Conservation (phyloP, 2,888 invertebrate species). For the Rosalia funebris region DNA sequence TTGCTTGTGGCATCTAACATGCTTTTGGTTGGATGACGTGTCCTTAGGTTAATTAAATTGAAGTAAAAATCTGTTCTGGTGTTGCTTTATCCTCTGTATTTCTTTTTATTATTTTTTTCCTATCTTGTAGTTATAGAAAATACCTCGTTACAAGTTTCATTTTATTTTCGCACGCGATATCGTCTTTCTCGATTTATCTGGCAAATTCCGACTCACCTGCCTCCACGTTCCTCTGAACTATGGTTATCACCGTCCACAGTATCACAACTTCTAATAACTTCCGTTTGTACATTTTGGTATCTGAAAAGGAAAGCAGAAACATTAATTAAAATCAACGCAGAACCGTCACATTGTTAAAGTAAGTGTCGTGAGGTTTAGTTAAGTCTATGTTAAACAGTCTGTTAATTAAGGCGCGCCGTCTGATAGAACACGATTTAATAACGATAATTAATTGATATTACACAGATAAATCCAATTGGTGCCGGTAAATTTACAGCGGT, state of each 20-base stretch:
- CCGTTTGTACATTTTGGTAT: constrained; percentile 21
- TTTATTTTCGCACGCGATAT: no score
- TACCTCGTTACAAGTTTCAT: no score
- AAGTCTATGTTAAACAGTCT: constrained; percentile 2
- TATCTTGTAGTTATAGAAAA: no score
- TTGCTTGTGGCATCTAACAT: no score
- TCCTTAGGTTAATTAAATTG: no score
- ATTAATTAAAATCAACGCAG: no score
- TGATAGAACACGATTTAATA: constrained; percentile 6
- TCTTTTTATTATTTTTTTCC: no score
- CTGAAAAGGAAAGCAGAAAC: constrained; percentile 22
- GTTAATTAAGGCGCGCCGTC: constrained; percentile 13
- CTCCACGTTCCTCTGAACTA: constrained; percentile 17
- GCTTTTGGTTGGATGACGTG: no score
- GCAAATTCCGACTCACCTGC: constrained; percentile 26
- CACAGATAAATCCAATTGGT: constrained; percentile 2
- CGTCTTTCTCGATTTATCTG: no score
- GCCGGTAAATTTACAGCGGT: constrained; percentile 13
- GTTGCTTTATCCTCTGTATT: no score
- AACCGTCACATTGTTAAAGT: not conserved
- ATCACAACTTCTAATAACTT: constrained; percentile 17
- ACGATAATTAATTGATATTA: constrained; percentile 14
- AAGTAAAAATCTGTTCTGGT: no score
- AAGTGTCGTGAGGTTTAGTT: constrained; percentile 14
- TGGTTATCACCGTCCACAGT: constrained; percentile 12